phyloP scores from a whole-genome alignment of 2,797 vertebrate species.

The Etheostoma nigrum region DNA sequence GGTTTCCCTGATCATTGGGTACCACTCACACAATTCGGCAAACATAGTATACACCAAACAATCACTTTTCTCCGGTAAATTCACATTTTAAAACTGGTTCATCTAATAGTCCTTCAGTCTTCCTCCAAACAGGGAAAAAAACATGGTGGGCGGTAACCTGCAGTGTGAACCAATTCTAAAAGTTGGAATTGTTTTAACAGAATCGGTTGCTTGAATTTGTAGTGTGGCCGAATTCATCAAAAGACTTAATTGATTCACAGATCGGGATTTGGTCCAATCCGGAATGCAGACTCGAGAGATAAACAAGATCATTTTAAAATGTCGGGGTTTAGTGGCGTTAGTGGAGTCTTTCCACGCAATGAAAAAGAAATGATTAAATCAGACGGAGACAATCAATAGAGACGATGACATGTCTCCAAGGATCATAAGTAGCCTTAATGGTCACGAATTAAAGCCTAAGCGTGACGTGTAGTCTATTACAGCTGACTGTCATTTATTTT shows the following conservation, averaged over 20 bases:
- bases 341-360: not conserved
- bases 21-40: constrained; percentile 6
- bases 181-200: not conserved
- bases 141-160: not conserved
- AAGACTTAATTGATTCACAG: not conserved
- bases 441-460: constrained; percentile 25
- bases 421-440: constrained; percentile 5
- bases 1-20: not conserved
- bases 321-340: not conserved
- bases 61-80: not conserved
- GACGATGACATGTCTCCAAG: not conserved
- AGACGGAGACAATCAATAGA: constrained; percentile 12
- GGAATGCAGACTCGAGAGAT: not conserved
- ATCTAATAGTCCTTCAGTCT: not conserved
- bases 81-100: not conserved
- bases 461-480: constrained; percentile 16
- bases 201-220: not conserved
- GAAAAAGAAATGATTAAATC: not conserved
- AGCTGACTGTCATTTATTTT: constrained; percentile 18
- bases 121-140: not conserved
- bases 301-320: constrained; percentile 5
- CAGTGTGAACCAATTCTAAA: not conserved
- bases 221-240: not conserved
- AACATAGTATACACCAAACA: not conserved
- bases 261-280: not conserved